Percentiles rank a stretch among this genome's conserved stretches.
These are phyloP conservation scores for Diadegma fenestrale DNA, from an alignment of 2,888 invertebrate genomes.

Conservation along the genomic window DNA sequence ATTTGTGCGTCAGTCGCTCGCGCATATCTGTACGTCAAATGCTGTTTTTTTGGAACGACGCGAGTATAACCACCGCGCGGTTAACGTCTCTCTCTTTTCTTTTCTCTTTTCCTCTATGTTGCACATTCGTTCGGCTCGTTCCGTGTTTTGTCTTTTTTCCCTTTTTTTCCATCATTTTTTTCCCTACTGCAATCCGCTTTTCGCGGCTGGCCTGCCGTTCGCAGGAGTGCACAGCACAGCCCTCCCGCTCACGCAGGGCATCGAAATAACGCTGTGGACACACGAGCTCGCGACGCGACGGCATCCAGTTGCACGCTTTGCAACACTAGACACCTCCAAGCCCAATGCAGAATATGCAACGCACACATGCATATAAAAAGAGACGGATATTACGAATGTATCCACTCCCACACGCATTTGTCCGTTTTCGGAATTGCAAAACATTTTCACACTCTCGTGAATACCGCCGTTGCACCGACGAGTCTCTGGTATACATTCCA, in stretches of 20 bases:
- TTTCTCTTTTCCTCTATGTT: background rate
- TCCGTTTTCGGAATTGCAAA: slow-evolving; percentile 83
- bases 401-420: slow-evolving; percentile 71
- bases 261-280: slow-evolving; percentile 46
- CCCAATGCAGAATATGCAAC: slow-evolving; percentile 8
- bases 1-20: slow-evolving; percentile 18
- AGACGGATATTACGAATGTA: background rate
- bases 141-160: slow-evolving; percentile 45
- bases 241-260: slow-evolving; percentile 51
- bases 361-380: background rate
- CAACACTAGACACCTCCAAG: slow-evolving; percentile 47
- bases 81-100: slow-evolving; percentile 23
- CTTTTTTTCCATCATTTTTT: slow-evolving; percentile 60
- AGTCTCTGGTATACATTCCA: slow-evolving; percentile 53
- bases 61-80: slow-evolving; percentile 35
- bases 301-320: slow-evolving; percentile 79
- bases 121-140: background rate
- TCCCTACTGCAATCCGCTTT: slow-evolving; percentile 80
- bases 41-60: background rate
- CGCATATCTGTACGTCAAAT: slow-evolving; percentile 1
- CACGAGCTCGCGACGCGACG: slow-evolving; percentile 55
- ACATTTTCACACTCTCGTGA: slow-evolving; percentile 84
- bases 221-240: slow-evolving; percentile 67
- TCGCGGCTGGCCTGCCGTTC: slow-evolving; percentile 77
- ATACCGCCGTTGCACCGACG: slow-evolving; percentile 67